Conservation (phyloP, 2,113 vertebrate genomes). For the Anhinga anhinga region DNA sequence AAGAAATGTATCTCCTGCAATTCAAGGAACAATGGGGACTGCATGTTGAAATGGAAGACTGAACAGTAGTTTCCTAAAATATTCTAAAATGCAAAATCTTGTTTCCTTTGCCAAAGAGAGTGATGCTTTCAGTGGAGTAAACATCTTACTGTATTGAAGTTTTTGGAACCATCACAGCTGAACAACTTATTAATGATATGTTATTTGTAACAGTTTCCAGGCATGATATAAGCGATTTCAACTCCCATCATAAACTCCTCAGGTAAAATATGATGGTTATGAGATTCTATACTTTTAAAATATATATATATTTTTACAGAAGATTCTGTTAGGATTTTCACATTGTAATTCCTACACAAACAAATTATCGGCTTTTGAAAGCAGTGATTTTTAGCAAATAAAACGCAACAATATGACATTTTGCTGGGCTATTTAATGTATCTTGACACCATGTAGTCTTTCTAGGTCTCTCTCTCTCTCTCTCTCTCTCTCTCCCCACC, state of each 20-base stretch:
- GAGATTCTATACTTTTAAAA: not conserved
- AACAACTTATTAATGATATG: not conserved
- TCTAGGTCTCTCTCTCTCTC: not conserved
- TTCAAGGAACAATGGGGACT: constrained; percentile 80
- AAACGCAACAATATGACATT: not conserved
- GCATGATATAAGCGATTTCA: not conserved
- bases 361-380: not conserved
- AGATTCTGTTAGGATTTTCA: not conserved
- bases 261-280: not conserved
- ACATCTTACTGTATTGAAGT: not conserved
- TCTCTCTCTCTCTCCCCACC: not conserved
- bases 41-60: constrained; percentile 68
- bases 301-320: not conserved
- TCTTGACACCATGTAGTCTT: not conserved
- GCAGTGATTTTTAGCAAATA: not conserved
- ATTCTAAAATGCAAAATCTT: not conserved
- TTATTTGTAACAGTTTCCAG: not conserved
- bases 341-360: not conserved
- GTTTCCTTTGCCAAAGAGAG: not conserved
- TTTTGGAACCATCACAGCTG: not conserved
- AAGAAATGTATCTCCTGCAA: constrained; percentile 58
- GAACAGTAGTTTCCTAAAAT: not conserved
- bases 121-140: not conserved
- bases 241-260: not conserved
- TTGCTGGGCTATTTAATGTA: not conserved